phyloP scores from a whole-genome alignment of 2,113 vertebrate species.

The Mellivora capensis region DNA sequence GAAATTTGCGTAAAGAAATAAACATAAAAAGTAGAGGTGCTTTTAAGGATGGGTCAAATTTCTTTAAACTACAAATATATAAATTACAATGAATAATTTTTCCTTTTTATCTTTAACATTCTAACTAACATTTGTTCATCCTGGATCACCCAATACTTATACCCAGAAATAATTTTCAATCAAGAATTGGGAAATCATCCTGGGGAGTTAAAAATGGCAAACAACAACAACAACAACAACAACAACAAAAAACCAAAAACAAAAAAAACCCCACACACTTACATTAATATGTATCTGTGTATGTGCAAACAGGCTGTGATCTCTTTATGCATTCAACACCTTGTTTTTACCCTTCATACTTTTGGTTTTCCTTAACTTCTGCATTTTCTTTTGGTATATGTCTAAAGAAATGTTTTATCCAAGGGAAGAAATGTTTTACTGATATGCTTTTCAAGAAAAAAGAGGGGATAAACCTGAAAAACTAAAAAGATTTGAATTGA shows the following conservation, averaged over 20 bases:
- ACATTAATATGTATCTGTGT: neutral
- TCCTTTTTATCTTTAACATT: neutral
- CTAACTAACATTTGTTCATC: neutral
- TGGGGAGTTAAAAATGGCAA: neutral
- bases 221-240: too few species aligned
- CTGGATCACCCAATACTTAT: neutral
- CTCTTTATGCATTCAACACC: neutral
- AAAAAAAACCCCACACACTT: neutral
- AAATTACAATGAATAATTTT: neutral
- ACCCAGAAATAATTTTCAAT: neutral
- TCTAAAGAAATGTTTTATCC: neutral
- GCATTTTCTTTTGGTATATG: constrained; percentile 5
- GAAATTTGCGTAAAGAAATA: constrained; percentile 20
- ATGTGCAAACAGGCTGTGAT: neutral
- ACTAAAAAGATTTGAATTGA: constrained; percentile 6
- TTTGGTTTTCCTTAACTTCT: neutral
- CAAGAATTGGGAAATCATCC: neutral
- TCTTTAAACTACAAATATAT: neutral
- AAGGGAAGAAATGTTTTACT: neutral
- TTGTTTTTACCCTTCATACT: neutral
- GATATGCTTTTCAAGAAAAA: neutral
- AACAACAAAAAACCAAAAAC: too few species aligned
- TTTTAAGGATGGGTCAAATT: neutral
- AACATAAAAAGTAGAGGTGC: neutral
- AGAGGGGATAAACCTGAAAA: neutral